A percentile compares a stretch with the other conserved stretches of the same genome.
Conservation (phyloP, 2,888 invertebrate species). For the Marasmarcha lunaedactyla region DNA sequence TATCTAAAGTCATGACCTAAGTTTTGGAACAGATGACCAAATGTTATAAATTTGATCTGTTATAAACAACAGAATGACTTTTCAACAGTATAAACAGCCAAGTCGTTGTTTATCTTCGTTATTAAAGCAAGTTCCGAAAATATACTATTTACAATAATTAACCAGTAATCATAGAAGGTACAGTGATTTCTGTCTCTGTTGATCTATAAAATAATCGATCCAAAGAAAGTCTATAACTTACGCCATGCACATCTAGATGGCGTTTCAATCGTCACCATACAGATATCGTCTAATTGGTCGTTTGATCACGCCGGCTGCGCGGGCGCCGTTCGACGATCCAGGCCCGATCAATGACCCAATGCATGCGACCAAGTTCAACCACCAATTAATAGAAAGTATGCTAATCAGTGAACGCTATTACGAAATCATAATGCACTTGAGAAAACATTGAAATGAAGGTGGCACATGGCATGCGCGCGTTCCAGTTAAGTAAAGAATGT, state of each 20-base stretch:
- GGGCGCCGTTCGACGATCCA: constrained; percentile 29
- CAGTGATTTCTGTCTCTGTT: no score
- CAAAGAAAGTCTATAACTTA: neutral
- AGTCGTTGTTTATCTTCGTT: no score
- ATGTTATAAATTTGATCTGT: no score
- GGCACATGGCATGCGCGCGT: neutral
- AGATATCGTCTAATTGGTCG: constrained; percentile 54
- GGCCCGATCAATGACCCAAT: constrained; percentile 30
- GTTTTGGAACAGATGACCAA: no score
- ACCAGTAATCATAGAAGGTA: no score
- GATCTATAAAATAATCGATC: no score
- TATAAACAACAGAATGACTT: no score
- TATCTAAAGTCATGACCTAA: no score
- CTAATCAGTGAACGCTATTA: neutral
- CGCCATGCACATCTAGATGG: neutral
- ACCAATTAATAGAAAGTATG: neutral
- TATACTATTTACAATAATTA: no score
- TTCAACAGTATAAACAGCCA: no score
- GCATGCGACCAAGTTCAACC: constrained; percentile 2
- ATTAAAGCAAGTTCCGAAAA: no score
- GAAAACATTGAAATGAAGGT: constrained; percentile 2
- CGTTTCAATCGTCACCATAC: constrained; percentile 33
- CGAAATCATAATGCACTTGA: neutral
- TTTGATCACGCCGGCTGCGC: constrained; percentile 60
- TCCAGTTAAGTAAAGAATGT: constrained; percentile 1